Evolutionary conservation across 1,140 invertebrate genomes (phyloP).

Genomic region (Nasonia longicornis): DNA sequence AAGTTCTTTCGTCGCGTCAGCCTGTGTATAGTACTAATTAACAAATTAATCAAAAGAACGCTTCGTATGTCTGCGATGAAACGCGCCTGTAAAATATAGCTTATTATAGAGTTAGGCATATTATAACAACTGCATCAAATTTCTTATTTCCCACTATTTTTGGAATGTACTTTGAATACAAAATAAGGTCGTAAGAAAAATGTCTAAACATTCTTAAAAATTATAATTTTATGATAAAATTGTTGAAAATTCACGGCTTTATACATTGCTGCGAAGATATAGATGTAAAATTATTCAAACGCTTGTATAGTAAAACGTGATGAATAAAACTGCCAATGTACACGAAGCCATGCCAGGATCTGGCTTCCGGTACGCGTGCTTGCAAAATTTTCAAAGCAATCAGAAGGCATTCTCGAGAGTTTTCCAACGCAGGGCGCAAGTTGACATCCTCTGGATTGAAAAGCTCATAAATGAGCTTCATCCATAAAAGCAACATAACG

Average conservation of each 20-base stretch:
- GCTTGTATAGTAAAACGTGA: background rate
- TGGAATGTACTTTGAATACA: too few relatives aligned
- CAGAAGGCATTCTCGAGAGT: slow-evolving; percentile 1
- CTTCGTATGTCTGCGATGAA: too few relatives aligned
- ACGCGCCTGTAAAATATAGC: too few relatives aligned
- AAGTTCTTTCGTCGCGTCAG: too few relatives aligned
- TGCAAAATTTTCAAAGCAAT: slow-evolving; percentile 22
- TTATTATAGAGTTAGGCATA: too few relatives aligned
- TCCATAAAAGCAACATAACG: background rate
- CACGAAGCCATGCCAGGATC: background rate
- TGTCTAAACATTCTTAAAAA: background rate
- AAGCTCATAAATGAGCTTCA: background rate
- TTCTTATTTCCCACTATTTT: too few relatives aligned
- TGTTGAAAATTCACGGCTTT: too few relatives aligned
- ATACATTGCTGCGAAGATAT: background rate
- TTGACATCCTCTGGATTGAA: background rate
- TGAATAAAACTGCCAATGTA: background rate
- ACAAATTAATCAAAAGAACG: too few relatives aligned
- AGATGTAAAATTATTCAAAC: background rate
- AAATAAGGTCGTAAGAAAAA: background rate
- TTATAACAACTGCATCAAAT: too few relatives aligned
- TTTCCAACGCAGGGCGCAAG: background rate
- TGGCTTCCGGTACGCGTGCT: background rate
- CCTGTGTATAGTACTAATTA: too few relatives aligned
- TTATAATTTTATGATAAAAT: too few relatives aligned